Percentiles rank a stretch among this genome's conserved stretches.
These are phyloP conservation scores for Heliconius hortense DNA, from an alignment of 2,888 invertebrate genomes.

Conservation along the genomic window DNA sequence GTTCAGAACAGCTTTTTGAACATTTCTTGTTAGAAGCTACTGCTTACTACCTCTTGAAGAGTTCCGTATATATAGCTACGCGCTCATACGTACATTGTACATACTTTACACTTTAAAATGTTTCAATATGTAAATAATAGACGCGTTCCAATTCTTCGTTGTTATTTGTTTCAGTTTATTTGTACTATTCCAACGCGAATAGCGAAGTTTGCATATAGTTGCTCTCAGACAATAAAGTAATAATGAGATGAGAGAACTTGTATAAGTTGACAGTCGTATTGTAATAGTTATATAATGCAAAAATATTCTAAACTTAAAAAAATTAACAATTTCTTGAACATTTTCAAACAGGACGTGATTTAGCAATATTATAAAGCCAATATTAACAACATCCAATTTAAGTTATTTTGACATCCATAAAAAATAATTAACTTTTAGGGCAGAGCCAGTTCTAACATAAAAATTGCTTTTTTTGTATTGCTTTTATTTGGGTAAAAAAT, in stretches of 20 bases:
- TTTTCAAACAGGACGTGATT: neutral
- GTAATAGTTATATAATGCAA: neutral
- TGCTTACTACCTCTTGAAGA: constrained; percentile 42
- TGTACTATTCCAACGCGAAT: neutral
- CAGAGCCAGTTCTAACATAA: neutral
- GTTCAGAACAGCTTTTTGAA: constrained; percentile 48
- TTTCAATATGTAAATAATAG: constrained; percentile 37
- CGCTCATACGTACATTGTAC: constrained; percentile 28
- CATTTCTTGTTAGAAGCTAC: constrained; percentile 47
- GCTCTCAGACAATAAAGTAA: constrained; percentile 14
- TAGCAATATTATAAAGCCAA: neutral
- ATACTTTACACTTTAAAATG: constrained; percentile 37
- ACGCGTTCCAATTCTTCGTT: constrained; percentile 26
- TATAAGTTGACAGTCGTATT: neutral
- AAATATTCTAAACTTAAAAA: neutral
- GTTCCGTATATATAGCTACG: constrained; percentile 30
- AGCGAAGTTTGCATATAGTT: constrained; percentile 8
- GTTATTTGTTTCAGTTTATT: constrained; percentile 22
- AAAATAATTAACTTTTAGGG: neutral
- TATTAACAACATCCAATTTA: neutral
- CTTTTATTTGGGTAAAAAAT: too few relatives aligned
- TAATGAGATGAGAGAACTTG: constrained; percentile 24
- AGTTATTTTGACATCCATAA: neutral
- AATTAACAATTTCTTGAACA: neutral
- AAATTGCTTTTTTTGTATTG: too few relatives aligned